Evolutionary conservation across 2,113 vertebrate genomes (phyloP), one percentile per base, ranked within the genome.

Genomic region (Hypomesus transpacificus): DNA sequence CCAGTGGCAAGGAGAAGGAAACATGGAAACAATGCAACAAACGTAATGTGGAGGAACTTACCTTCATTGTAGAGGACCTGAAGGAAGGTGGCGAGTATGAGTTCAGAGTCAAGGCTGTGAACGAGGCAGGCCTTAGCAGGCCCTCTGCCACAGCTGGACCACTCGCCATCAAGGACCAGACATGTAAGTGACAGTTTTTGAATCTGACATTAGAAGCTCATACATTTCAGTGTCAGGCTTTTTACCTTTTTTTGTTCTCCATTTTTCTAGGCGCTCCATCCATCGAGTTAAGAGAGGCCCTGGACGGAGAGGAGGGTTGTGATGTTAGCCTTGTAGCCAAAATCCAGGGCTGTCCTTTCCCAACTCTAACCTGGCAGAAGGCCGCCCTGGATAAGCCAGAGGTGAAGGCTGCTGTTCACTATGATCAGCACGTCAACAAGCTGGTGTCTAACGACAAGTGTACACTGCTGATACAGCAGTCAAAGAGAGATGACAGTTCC

Each of bases 21-120:
- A 92, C 96, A 4, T 99, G 97, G 97, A 96, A 93, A 79, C 95
- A 98, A 69, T 98, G 96, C 86, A 99, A 98, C 68, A 93, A 83
- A 77, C 93, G 94, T 66, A 93, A 96, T 1, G 95, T 96, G 69
- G 95, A 95, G 77, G 95, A 95, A 79, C 91, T 94, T 52, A 88
- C 91, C 14, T 96, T 95, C 71, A 93, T 91, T 0, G 93, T 95
- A 76, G 95, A 96, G 82, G 95, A 96, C 79, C 93, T 96, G 26
- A 76, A 88, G 6, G 94, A 98, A 90, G 97, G 97, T 74, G 95
- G 90, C 50, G 93, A 99, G 71, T 99, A 99, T 3, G 97, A 99
- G 88, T 99, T 99, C 90, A 93, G 97, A 83, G 96, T 95, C 4
- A 99, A 98, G 87, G 97, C 97, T 24, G 97, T 98, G 76, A 99